Conservation (phyloP, 2,113 vertebrate species). For the Cygnus atratus region DNA sequence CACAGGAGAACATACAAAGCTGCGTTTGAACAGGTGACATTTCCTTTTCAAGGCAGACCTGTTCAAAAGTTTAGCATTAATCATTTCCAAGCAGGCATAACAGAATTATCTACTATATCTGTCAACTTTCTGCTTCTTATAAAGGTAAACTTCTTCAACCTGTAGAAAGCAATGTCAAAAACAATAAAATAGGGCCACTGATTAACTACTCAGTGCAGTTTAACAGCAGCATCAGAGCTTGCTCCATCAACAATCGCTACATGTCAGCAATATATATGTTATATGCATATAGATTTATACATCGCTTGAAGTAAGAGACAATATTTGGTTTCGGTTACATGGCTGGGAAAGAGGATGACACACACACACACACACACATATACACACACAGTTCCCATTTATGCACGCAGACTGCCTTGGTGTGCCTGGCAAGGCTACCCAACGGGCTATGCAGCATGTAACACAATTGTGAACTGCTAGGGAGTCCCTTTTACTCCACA, state of each 20-base stretch:
- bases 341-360: background rate
- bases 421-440: background rate
- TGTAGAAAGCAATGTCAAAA: conserved; percentile 37
- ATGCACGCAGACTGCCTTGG: background rate
- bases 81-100: conserved; percentile 65
- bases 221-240: conserved; percentile 32
- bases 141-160: conserved; percentile 40
- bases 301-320: conserved; percentile 18
- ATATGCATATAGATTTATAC: background rate
- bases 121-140: conserved; percentile 55
- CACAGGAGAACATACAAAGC: conserved; percentile 53
- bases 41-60: conserved; percentile 66
- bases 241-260: conserved; percentile 3
- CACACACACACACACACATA: accelerated
- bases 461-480: background rate
- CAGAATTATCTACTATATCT: conserved; percentile 69
- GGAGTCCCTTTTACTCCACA: background rate
- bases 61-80: conserved; percentile 68
- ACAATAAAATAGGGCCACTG: conserved; percentile 29
- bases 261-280: background rate
- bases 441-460: background rate
- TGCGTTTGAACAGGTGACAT: conserved; percentile 74
- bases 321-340: conserved; percentile 20
- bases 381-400: background rate
- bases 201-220: conserved; percentile 47